A percentile compares a stretch with the other conserved stretches of the same genome.
phyloP scores from a whole-genome alignment of 2,113 vertebrate genomes.

The Parus major region DNA sequence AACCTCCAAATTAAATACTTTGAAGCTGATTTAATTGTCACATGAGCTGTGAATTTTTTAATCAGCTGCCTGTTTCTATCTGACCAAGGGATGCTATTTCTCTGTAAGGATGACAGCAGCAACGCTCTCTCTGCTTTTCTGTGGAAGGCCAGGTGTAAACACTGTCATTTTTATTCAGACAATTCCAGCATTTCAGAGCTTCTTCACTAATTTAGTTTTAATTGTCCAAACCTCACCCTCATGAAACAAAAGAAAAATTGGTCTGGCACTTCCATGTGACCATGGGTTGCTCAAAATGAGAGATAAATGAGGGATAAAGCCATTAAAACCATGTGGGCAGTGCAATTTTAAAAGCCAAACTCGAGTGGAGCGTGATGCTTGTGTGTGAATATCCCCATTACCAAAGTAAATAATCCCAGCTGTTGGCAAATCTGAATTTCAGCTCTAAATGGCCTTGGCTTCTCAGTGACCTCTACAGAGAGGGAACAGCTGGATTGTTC shows the following conservation, averaged over 20 bases:
- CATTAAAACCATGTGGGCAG: neutral
- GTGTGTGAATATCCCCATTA: neutral
- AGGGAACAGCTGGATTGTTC: neutral
- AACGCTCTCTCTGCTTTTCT: neutral
- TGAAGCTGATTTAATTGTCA: conserved; percentile 7
- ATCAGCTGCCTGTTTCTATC: neutral
- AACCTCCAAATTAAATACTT: conserved; percentile 28
- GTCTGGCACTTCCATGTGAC: neutral
- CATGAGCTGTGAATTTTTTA: neutral
- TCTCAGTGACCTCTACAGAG: neutral
- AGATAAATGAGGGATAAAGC: neutral
- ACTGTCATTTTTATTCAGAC: neutral
- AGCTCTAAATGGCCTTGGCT: neutral
- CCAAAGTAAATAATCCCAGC: neutral
- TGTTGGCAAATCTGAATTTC: neutral
- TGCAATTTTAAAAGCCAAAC: neutral
- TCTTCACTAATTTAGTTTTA: neutral
- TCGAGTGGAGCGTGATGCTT: neutral
- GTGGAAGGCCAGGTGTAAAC: neutral
- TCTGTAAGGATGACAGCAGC: neutral
- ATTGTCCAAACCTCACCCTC: neutral
- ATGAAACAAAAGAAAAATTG: neutral
- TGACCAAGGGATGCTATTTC: neutral
- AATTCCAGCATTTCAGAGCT: neutral
- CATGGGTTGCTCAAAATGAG: neutral